Conservation (phyloP, 2,797 vertebrate species). For the Gobionotothen gibberifrons region DNA sequence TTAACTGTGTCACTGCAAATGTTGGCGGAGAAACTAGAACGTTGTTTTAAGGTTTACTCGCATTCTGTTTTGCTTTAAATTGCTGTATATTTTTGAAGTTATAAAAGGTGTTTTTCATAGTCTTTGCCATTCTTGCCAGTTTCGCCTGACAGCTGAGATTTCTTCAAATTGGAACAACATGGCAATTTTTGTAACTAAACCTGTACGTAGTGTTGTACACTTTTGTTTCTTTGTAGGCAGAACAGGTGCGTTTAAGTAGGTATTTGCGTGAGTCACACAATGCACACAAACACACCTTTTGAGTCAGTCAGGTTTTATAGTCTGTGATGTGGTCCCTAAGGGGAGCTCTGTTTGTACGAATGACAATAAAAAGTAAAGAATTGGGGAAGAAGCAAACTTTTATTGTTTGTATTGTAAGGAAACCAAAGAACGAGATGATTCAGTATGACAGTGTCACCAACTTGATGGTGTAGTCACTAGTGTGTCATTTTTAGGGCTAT, state of each 20-base stretch:
- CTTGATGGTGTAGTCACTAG: too few relatives aligned
- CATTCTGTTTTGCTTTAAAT: not conserved
- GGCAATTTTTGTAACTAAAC: not conserved
- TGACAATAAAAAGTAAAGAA: not conserved
- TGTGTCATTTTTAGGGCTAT: not conserved
- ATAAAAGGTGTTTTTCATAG: not conserved
- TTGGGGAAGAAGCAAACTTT: not conserved
- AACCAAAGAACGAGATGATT: not conserved
- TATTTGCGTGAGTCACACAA: constrained; percentile 49
- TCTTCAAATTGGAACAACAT: not conserved
- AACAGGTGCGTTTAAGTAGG: constrained; percentile 28
- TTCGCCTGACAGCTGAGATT: not conserved
- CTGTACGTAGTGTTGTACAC: not conserved
- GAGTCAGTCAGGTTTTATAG: constrained; percentile 23
- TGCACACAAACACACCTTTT: constrained; percentile 63
- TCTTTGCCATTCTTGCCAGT: not conserved
- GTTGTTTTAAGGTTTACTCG: not conserved
- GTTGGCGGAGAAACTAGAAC: not conserved
- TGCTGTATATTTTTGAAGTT: not conserved
- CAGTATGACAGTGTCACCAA: not conserved
- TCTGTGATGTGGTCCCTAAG: not conserved
- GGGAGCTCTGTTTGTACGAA: not conserved
- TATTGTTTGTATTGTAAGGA: not conserved
- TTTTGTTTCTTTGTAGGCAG: not conserved
- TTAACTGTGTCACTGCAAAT: not conserved